Evolutionary conservation across 2,888 invertebrate species (phyloP).

Genomic region (Priocnemis perturbator): DNA sequence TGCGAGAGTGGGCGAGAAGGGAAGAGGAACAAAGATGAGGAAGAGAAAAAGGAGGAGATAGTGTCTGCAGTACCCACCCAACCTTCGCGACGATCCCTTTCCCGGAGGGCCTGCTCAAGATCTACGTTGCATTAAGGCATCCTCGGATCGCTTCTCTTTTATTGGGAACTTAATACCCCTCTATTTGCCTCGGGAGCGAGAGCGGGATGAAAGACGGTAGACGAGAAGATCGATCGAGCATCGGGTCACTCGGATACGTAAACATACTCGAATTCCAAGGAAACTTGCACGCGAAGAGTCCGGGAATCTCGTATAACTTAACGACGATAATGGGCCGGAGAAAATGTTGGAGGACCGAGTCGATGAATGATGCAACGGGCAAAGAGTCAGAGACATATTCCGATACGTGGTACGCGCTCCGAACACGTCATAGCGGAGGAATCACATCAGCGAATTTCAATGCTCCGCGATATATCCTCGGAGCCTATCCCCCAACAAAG

Average conservation of each 20-base stretch:
- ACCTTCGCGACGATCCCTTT: too few species aligned
- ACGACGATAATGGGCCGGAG: too few species aligned
- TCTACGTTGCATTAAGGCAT: conserved; percentile 41
- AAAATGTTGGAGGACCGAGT: too few species aligned
- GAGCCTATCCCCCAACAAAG: too few species aligned
- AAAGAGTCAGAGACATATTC: too few species aligned
- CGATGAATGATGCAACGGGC: too few species aligned
- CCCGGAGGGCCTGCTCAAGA: conserved; percentile 28
- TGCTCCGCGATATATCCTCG: too few species aligned
- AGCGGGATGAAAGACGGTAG: neutral
- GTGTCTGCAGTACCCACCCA: conserved; percentile 29
- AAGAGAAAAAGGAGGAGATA: conserved; percentile 1
- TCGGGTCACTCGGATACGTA: conserved; percentile 36
- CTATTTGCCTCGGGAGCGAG: conserved; percentile 13
- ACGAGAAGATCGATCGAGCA: conserved; percentile 40
- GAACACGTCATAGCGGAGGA: too few species aligned
- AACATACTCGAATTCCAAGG: conserved; percentile 26
- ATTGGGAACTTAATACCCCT: conserved; percentile 53
- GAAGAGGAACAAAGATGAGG: neutral
- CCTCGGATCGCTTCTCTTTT: conserved; percentile 46
- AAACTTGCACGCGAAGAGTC: too few species aligned
- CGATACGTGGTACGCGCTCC: too few species aligned
- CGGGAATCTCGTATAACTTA: too few species aligned
- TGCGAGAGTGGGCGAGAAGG: neutral
- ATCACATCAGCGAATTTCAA: too few species aligned